These are phyloP conservation scores for Anthonomus grandis DNA, from an alignment of 1,140 invertebrate genomes.

Conservation along the genomic window DNA sequence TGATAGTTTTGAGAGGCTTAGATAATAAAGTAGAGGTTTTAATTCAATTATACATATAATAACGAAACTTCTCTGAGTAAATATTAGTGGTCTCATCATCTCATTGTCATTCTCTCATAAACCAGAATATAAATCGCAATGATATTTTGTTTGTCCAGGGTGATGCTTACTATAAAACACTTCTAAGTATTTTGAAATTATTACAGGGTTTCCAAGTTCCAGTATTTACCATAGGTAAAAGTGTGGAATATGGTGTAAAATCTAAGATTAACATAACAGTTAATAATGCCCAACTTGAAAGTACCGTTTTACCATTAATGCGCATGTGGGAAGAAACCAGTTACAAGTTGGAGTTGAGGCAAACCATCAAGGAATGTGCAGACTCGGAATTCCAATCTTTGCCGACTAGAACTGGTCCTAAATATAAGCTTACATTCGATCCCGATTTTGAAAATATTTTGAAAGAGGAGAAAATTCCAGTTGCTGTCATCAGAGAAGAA, in stretches of 20 bases:
- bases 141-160: no score
- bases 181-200: no score
- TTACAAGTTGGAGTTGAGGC: constrained; percentile 80
- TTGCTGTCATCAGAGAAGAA: constrained; percentile 94
- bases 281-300: constrained; percentile 62
- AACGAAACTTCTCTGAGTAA: no score
- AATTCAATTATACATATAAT: no score
- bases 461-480: constrained; percentile 56
- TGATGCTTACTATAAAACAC: no score
- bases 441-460: constrained; percentile 53
- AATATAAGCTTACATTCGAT: constrained; percentile 69
- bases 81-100: no score
- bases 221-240: constrained; percentile 71
- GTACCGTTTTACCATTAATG: constrained; percentile 64
- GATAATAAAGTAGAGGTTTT: no score
- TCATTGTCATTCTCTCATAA: no score
- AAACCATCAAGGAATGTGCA: constrained; percentile 78
- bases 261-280: constrained; percentile 62
- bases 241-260: constrained; percentile 62
- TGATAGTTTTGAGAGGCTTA: no score
- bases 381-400: constrained; percentile 71
- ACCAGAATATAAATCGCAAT: no score
- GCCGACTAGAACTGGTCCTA: constrained; percentile 50
- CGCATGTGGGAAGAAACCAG: constrained; percentile 95
- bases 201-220: constrained; percentile 54